Percentiles rank a stretch among this genome's conserved stretches.
Conservation (phyloP, 2,888 invertebrate species). For the Lymantria monacha region DNA sequence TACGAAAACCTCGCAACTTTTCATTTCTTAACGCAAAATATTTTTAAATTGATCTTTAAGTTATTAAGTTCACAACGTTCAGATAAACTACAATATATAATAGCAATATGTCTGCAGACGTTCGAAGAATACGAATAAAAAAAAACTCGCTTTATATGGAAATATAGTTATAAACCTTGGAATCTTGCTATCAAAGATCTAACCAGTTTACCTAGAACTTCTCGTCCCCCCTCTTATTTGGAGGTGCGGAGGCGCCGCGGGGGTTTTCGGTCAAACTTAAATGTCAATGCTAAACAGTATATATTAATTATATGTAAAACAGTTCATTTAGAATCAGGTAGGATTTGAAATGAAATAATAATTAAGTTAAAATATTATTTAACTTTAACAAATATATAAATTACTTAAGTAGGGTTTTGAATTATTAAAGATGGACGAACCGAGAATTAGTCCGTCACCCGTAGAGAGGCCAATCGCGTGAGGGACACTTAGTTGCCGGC, state of each 20-base stretch:
- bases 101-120: no score
- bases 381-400: no score
- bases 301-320: constrained; percentile 55
- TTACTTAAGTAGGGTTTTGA: no score
- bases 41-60: no score
- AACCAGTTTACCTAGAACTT: constrained; percentile 1
- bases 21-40: no score
- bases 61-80: no score
- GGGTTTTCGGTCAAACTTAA: constrained; percentile 23
- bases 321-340: constrained; percentile 35
- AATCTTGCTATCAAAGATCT: not conserved
- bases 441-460: no score
- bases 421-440: no score
- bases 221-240: not conserved
- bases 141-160: not conserved
- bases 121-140: not conserved
- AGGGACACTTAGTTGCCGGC: no score
- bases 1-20: no score
- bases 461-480: no score
- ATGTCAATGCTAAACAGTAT: constrained; percentile 44
- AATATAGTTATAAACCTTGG: constrained; percentile 4
- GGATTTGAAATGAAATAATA: constrained; percentile 21
- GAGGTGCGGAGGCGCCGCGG: constrained; percentile 6
- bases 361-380: constrained; percentile 5
- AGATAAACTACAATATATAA: no score